Evolutionary conservation across 2,888 invertebrate species (phyloP), one percentile per base, ranked within the genome.

Genomic region (Caenorhabditis macrosperma): DNA sequence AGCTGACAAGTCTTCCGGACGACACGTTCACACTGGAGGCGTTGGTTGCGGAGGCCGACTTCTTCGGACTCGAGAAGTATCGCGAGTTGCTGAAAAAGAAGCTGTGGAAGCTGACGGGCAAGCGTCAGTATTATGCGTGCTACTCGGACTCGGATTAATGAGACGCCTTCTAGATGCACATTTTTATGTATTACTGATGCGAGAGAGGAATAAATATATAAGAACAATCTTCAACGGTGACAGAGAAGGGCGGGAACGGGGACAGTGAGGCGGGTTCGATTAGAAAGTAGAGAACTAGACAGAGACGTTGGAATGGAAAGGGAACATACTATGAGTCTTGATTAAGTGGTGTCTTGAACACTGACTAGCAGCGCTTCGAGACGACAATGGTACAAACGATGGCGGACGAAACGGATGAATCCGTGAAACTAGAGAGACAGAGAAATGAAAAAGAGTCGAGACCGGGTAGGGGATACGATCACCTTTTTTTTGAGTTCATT

Each of bases 81-180:
- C 75, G 78, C 20, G 72, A 82, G 35, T 67, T 84, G 71, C 41
- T 84, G 50, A 81, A 79, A 50, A 82, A 79, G 76, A 81, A 79
- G 55, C 50, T 84, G 26, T 84, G 84, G 84, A 75, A 71, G 63
- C 30, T 84, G 66, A 84, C 84, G 15, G 84, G 84, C 15, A 78
- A 79, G 26, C 81, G 78, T 3, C 60, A 64, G 30, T 84, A 79
- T 46, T 84, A 78, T 35, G 78, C 82, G 24, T 84, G 84, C 55
- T 84, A 84, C 59, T 78, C 78, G 24, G 84, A 84, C 63, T 84
- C 84, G 7, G 81, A 84, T 41, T 78, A 46, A 54, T 30, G 10
- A 28, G 26, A 35, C n/a, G 24, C 3, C 4, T 44, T 44, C 44
- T 44, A 44, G 44, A 44, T 20, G 44, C 44, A 44, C 44, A 48